phyloP scores from a whole-genome alignment of 1,140 invertebrate species.

The Drosophila tropicalis region DNA sequence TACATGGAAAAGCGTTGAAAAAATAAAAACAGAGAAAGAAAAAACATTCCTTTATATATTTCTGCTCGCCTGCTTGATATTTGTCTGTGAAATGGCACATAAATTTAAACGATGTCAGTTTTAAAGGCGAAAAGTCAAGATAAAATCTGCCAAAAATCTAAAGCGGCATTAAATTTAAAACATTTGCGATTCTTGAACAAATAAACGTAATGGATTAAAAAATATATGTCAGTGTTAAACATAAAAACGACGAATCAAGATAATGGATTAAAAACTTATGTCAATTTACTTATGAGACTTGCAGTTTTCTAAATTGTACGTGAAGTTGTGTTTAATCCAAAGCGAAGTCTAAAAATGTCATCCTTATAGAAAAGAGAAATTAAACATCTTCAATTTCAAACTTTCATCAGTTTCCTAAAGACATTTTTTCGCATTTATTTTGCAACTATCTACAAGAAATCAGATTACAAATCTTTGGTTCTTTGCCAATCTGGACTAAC shows the following conservation, averaged over 20 bases:
- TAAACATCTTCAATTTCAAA: too few species aligned
- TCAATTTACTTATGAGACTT: too few species aligned
- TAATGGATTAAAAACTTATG: too few species aligned
- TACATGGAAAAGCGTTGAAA: conserved; percentile 23
- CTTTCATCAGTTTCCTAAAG: too few species aligned
- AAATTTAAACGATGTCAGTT: conserved; percentile 1
- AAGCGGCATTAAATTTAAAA: background rate
- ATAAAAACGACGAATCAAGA: too few species aligned
- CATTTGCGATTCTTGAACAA: background rate
- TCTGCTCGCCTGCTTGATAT: background rate
- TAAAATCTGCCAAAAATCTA: background rate
- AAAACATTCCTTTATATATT: conserved; percentile 1
- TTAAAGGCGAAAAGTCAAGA: background rate
- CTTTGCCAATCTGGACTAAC: background rate
- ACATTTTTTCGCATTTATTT: background rate
- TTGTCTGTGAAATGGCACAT: background rate
- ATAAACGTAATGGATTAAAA: background rate
- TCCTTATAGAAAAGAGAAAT: too few species aligned
- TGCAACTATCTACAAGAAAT: background rate
- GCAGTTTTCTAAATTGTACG: too few species aligned
- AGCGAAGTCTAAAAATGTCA: too few species aligned
- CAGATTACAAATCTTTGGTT: background rate
- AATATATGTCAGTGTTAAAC: too few species aligned
- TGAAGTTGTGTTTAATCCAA: too few species aligned
- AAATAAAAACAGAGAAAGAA: conserved; percentile 17